Evolutionary conservation across 2,888 invertebrate species (phyloP).

Genomic region (Aphodius granarius): DNA sequence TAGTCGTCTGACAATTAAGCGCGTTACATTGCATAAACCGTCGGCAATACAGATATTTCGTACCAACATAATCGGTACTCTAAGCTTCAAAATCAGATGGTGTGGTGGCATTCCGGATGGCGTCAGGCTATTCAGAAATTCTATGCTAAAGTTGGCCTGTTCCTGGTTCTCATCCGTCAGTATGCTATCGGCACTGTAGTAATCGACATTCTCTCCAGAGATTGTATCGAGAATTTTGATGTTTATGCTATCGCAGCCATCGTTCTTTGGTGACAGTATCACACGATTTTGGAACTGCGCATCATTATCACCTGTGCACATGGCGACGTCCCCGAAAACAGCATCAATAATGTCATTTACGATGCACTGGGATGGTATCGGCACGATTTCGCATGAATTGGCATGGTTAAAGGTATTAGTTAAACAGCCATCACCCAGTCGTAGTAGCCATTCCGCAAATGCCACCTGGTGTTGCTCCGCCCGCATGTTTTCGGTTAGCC

Average conservation of each 20-base stretch:
- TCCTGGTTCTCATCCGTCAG: slow-evolving; percentile 20
- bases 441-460: not conserved
- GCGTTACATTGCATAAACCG: slow-evolving; percentile 28
- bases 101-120: slow-evolving; percentile 4
- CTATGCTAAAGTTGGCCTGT: slow-evolving; percentile 16
- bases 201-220: not conserved
- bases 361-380: not conserved
- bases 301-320: not conserved
- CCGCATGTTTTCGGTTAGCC: slow-evolving; percentile 23
- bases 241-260: not conserved
- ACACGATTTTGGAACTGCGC: not conserved
- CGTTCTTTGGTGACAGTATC: not conserved
- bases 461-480: not conserved
- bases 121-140: slow-evolving; percentile 21
- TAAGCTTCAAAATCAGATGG: slow-evolving; percentile 16
- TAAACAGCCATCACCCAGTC: not conserved
- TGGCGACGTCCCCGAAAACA: not conserved
- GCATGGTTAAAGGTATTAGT: no score
- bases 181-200: slow-evolving; percentile 11
- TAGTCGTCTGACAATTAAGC: slow-evolving; percentile 4
- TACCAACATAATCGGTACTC: slow-evolving; percentile 30
- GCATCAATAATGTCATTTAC: not conserved
- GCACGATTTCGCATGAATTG: not conserved
- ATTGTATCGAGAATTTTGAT: not conserved
- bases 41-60: slow-evolving; percentile 25